A percentile compares a stretch with the other conserved stretches of the same genome.
Conservation (phyloP, 2,888 invertebrate genomes). For the Chalcis sispes region DNA sequence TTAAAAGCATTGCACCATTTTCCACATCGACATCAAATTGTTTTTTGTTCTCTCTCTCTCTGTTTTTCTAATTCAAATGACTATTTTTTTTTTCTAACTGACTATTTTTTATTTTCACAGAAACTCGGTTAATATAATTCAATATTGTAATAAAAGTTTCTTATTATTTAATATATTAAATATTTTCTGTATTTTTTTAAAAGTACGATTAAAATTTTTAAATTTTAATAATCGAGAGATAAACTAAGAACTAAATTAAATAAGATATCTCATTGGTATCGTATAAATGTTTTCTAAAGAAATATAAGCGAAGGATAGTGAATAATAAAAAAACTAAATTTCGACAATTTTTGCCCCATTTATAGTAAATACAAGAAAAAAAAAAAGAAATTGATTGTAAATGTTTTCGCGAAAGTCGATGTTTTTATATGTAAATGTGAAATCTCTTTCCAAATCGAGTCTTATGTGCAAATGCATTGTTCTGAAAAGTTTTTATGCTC, state of each 20-base stretch:
- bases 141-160: not conserved
- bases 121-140: not conserved
- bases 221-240: too few relatives aligned
- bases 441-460: constrained; percentile 2
- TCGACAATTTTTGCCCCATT: not conserved
- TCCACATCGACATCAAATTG: constrained; percentile 22
- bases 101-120: not conserved
- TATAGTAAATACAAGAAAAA: too few relatives aligned
- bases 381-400: not conserved
- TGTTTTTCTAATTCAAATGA: constrained; percentile 3
- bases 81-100: not conserved
- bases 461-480: constrained; percentile 14
- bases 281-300: too few relatives aligned
- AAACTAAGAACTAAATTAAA: too few relatives aligned
- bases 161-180: constrained; percentile 3
- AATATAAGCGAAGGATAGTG: too few relatives aligned
- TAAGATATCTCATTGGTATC: too few relatives aligned
- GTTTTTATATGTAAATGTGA: constrained; percentile 1
- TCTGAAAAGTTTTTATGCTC: constrained; percentile 6
- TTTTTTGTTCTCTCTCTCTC: constrained; percentile 19
- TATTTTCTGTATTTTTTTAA: too few relatives aligned
- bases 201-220: too few relatives aligned
- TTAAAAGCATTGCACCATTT: constrained; percentile 15
- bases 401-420: not conserved
- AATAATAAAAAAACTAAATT: not conserved